phyloP scores from a whole-genome alignment of 1,140 invertebrate genomes.

The Eurosta solidaginis region DNA sequence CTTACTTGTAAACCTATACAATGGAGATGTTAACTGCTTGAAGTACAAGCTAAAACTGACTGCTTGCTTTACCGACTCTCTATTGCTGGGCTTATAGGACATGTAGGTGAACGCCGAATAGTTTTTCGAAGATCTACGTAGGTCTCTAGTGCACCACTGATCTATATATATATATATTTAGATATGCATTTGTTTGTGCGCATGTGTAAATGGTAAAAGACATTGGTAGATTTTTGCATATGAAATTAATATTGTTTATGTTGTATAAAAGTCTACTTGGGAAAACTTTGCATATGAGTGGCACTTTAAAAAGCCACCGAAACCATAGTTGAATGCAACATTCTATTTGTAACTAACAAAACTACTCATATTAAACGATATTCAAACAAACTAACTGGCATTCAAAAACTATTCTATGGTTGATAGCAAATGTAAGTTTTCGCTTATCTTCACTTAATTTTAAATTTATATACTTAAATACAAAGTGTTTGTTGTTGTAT shows the following conservation, averaged over 20 bases:
- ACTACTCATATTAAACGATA: too few relatives aligned
- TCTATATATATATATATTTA: neutral
- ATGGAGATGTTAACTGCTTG: too few relatives aligned
- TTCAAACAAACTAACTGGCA: too few relatives aligned
- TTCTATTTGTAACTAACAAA: neutral
- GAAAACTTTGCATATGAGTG: slow-evolving; percentile 16
- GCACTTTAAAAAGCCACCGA: slow-evolving; percentile 22
- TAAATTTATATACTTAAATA: slow-evolving; percentile 11
- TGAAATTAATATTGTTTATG: slow-evolving; percentile 28
- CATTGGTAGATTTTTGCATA: slow-evolving; percentile 22
- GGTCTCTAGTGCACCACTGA: too few relatives aligned
- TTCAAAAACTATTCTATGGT: too few relatives aligned
- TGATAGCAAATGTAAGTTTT: too few relatives aligned
- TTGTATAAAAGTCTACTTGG: slow-evolving; percentile 16
- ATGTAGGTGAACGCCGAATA: too few relatives aligned
- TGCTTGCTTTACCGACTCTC: too few relatives aligned
- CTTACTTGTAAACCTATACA: too few relatives aligned
- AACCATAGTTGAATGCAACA: neutral
- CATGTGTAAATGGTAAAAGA: neutral
- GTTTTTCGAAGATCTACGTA: too few relatives aligned
- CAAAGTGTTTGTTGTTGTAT: neutral
- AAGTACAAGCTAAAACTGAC: too few relatives aligned
- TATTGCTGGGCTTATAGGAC: too few relatives aligned
- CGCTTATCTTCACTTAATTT: neutral
- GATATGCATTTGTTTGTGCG: neutral